Evolutionary conservation across 1,140 invertebrate species (phyloP).

Genomic region (Caenorhabditis latens): DNA sequence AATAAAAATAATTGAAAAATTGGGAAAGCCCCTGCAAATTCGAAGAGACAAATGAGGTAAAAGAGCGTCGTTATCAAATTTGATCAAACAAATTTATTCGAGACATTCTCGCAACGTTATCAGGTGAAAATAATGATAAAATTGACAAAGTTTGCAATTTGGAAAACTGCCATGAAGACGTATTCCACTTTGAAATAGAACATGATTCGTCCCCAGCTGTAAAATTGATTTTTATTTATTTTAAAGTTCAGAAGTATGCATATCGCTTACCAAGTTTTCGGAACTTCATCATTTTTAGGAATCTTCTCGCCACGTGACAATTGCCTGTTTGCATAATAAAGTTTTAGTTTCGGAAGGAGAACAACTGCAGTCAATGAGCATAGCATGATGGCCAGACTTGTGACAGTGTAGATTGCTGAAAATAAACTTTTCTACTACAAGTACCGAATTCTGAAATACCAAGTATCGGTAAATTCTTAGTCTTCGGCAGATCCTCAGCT

Average conservation of each 20-base stretch:
- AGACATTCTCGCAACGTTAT: background rate
- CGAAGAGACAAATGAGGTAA: background rate
- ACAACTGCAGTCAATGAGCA: constrained; percentile 8
- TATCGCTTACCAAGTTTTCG: constrained; percentile 26
- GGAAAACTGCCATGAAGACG: constrained; percentile 33
- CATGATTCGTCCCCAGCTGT: constrained; percentile 26
- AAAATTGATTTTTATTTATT: background rate
- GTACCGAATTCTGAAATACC: background rate
- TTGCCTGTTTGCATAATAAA: background rate
- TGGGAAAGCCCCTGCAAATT: background rate
- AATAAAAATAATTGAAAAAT: too few relatives aligned
- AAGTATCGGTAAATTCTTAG: constrained; percentile 49
- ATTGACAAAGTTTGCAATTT: constrained; percentile 54
- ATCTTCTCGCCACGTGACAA: constrained; percentile 24
- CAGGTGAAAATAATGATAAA: constrained; percentile 45
- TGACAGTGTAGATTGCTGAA: constrained; percentile 42
- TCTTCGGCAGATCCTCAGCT: constrained; percentile 41
- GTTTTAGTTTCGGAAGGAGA: background rate
- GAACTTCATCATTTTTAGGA: constrained; percentile 41
- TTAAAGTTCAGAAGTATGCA: background rate
- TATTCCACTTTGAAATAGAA: constrained; percentile 48
- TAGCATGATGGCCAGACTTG: constrained; percentile 9
- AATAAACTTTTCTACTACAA: background rate
- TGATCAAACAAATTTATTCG: constrained; percentile 3
- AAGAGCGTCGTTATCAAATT: background rate